A percentile compares a stretch with the other conserved stretches of the same genome.
These are phyloP conservation scores for Clupea harengus DNA, from an alignment of 2,113 vertebrate species.

Conservation along the genomic window DNA sequence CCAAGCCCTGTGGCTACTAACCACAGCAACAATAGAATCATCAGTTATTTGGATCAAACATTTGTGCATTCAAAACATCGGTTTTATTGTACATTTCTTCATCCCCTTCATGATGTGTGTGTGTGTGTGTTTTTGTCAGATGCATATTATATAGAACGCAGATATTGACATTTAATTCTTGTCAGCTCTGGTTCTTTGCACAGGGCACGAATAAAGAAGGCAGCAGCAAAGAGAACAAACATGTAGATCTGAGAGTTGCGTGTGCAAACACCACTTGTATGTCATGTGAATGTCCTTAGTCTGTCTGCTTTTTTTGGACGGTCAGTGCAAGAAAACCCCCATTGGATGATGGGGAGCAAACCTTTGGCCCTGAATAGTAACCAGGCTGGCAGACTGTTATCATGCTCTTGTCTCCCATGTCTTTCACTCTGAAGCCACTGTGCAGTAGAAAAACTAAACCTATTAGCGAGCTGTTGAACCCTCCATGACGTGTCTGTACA, in stretches of 20 bases:
- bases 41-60: neutral
- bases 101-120: neutral
- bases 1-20: neutral
- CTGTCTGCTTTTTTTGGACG: neutral
- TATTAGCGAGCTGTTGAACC: slow-evolving; percentile 55
- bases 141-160: too few relatives aligned
- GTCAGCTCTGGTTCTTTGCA: neutral
- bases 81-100: neutral
- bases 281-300: neutral
- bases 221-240: neutral
- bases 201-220: neutral
- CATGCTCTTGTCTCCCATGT: neutral
- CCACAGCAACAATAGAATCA: neutral
- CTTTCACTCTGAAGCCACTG: neutral
- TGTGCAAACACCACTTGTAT: neutral
- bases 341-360: neutral
- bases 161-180: neutral
- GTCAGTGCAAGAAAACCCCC: neutral
- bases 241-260: neutral
- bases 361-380: neutral
- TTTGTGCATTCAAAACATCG: neutral
- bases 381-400: neutral
- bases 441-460: slow-evolving; percentile 50
- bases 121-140: too few relatives aligned
- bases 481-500: slow-evolving; percentile 44